phyloP scores from a whole-genome alignment of 2,797 vertebrate genomes.

The Schizothorax lantsangensis region DNA sequence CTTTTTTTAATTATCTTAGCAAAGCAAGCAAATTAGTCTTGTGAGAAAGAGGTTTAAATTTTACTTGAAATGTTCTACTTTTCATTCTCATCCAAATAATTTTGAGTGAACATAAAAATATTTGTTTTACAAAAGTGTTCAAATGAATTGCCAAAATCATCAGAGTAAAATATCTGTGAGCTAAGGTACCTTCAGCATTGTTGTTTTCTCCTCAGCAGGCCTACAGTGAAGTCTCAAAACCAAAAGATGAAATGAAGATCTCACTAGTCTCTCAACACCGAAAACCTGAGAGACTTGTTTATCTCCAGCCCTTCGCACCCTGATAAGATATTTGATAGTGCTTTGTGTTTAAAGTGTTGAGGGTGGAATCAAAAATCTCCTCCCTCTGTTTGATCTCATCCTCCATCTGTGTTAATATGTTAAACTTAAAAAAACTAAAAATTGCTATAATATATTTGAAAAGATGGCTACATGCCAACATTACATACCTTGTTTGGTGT shows the following conservation, averaged over 20 bases:
- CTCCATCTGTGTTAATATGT: background rate
- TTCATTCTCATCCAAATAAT: background rate
- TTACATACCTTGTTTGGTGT: background rate
- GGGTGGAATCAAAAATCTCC: background rate
- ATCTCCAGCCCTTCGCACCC: background rate
- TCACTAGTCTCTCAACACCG: background rate
- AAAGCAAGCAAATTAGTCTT: background rate
- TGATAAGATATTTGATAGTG: background rate
- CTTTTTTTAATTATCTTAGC: background rate
- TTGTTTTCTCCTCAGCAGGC: background rate
- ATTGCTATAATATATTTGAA: background rate
- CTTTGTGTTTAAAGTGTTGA: background rate
- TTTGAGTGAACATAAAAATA: background rate
- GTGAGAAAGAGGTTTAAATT: background rate
- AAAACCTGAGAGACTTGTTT: constrained; percentile 22
- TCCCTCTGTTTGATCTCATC: background rate
- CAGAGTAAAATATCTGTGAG: background rate
- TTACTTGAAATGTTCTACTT: background rate
- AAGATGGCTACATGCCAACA: background rate
- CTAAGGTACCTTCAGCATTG: constrained; percentile 20
- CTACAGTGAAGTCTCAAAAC: background rate
- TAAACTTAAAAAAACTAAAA: background rate
- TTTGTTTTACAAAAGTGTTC: background rate
- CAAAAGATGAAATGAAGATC: background rate
- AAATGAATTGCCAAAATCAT: background rate